Conservation (phyloP, 2,888 invertebrate genomes). For the Dione juno region DNA sequence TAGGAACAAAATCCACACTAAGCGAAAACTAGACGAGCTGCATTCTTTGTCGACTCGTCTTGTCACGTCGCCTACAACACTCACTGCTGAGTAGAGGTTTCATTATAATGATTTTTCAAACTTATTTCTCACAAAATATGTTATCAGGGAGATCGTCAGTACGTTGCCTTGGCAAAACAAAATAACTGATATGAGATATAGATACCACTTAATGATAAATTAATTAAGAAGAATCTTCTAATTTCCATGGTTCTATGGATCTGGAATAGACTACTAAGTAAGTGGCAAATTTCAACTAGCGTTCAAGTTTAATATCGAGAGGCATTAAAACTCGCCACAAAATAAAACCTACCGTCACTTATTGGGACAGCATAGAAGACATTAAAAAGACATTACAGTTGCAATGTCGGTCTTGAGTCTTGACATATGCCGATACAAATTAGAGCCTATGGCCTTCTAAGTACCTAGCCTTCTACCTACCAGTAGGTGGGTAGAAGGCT, state of each 20-base stretch:
- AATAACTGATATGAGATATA: background rate
- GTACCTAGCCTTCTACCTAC: too few species aligned
- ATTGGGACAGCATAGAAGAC: background rate
- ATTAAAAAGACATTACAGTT: conserved; percentile 16
- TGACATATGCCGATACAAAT: background rate
- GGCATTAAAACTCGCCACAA: background rate
- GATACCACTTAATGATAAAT: too few species aligned
- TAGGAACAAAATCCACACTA: conserved; percentile 8
- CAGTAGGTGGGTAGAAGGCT: too few species aligned
- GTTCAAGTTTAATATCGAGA: background rate
- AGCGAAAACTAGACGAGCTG: conserved; percentile 48
- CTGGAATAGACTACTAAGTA: background rate
- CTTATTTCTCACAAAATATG: background rate
- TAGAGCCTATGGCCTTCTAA: background rate
- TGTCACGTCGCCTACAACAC: conserved; percentile 33
- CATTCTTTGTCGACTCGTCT: conserved; percentile 48
- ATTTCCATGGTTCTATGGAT: background rate
- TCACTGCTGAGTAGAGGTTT: conserved; percentile 13
- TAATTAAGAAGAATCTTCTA: too few species aligned
- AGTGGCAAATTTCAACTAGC: background rate
- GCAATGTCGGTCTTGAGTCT: background rate
- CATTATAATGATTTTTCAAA: background rate
- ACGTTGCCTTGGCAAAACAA: too few species aligned
- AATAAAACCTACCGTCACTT: background rate
- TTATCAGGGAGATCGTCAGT: background rate